These are phyloP conservation scores for Hesperia comma DNA, from an alignment of 2,888 invertebrate genomes.

Conservation along the genomic window DNA sequence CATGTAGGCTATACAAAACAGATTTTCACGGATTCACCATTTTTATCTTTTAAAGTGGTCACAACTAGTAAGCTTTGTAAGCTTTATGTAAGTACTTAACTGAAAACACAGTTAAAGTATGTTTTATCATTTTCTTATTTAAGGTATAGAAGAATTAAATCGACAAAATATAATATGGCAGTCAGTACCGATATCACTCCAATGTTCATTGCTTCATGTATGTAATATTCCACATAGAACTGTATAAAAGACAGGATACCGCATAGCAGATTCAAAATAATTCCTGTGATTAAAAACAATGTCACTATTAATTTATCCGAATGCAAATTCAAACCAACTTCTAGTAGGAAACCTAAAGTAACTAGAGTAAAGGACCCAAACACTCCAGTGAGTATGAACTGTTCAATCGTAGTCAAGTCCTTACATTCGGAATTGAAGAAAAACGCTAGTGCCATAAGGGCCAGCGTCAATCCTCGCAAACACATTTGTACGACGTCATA, in stretches of 20 bases:
- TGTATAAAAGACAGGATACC: conserved; percentile 50
- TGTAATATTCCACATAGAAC: conserved; percentile 41
- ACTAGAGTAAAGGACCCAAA: conserved; percentile 56
- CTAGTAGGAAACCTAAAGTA: conserved; percentile 59
- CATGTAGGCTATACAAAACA: too few relatives aligned
- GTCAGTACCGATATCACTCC: conserved; percentile 51
- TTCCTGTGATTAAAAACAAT: conserved; percentile 49
- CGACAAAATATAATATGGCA: conserved; percentile 49
- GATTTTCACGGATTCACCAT: too few relatives aligned
- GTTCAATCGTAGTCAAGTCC: conserved; percentile 46
- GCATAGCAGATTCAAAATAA: conserved; percentile 50
- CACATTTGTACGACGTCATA: conserved; percentile 56
- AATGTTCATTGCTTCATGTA: conserved; percentile 51
- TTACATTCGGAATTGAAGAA: conserved; percentile 56
- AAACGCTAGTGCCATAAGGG: conserved; percentile 52
- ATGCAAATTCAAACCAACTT: conserved; percentile 52
- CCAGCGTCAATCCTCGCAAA: conserved; percentile 53
- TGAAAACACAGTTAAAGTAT: background rate
- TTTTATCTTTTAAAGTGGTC: too few relatives aligned
- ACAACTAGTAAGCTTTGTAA: too few relatives aligned
- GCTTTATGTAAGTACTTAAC: too few relatives aligned
- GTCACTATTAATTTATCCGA: conserved; percentile 51
- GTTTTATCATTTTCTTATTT: background rate
- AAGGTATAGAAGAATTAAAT: conserved; percentile 46
- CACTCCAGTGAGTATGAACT: conserved; percentile 59